These are phyloP conservation scores for Epicampocera succincta DNA, from an alignment of 2,888 invertebrate genomes.

Conservation along the genomic window DNA sequence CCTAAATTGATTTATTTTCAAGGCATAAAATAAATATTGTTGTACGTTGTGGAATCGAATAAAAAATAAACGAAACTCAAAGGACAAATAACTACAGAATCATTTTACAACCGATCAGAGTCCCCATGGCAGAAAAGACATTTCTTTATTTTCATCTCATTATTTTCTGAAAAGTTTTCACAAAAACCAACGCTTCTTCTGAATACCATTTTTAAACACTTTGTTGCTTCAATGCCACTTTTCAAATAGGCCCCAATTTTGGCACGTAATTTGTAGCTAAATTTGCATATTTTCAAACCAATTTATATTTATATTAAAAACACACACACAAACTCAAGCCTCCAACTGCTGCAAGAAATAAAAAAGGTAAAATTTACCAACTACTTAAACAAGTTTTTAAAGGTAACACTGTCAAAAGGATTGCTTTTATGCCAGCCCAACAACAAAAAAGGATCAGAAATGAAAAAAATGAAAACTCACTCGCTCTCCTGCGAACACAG, in stretches of 20 bases:
- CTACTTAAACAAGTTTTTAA: neutral
- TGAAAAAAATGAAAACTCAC: neutral
- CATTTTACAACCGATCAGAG: no score
- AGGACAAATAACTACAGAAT: no score
- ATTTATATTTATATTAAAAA: neutral
- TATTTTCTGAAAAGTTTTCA: no score
- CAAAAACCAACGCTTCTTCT: no score
- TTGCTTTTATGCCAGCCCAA: constrained; percentile 16
- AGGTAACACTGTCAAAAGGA: constrained; percentile 4
- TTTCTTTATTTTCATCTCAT: no score
- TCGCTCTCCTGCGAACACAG: constrained; percentile 7
- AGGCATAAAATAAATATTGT: no score
- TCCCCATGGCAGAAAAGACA: no score
- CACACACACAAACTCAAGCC: neutral
- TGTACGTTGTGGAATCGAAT: no score
- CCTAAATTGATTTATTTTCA: no score
- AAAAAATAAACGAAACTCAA: no score
- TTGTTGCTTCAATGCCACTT: neutral
- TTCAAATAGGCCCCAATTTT: constrained; percentile 10
- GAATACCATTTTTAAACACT: neutral
- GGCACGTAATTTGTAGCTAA: constrained; percentile 40
- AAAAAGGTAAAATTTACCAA: neutral
- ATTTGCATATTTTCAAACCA: constrained; percentile 17
- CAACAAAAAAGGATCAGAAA: neutral
- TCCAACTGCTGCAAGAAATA: neutral